Base-by-base conservation (phyloP, 2,113 vertebrate species). In the Istiophorus platypterus region DNA sequence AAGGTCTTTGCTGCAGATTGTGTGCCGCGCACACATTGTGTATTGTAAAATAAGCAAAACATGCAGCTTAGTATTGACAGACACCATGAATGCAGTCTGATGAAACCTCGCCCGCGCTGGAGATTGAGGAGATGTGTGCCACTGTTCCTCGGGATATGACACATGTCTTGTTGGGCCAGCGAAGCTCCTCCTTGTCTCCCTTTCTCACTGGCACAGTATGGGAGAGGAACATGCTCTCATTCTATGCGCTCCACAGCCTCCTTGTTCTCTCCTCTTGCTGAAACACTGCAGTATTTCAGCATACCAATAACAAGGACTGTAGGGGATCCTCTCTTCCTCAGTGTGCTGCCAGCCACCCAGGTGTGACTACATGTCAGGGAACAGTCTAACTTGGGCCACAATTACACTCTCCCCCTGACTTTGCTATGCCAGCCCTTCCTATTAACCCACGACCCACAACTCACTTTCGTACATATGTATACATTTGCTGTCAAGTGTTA, bases 281-380 rank as follows among this genome's bases (percentile, higher is more conserved):
- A 79, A 91, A 90, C 88, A 37, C 82, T 80, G 82, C 79, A 82
- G 82, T 80, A 81, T 88, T 91, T 87, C 89, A 82, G 94, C 93
- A 94, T 94, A 93, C 90, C 91, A 94, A 94, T 92, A 89, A 91
- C 71, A 41, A 61, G 69, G 76, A 88, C 81, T 84, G 90, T 82
- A 84, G 83, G 88, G 85, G 86, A 91, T 89, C 87, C 68, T 88
- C 70, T 62, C 29, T 70, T 87, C 69, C 74, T 84, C 81, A 64
- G 72, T 49, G 68, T 63, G 81, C 89, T 86, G 88, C 81, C 79
- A 85, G 66, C 90, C 87, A 88, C 76, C 92, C 90, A 93, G 93
- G 91, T 95, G 92, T 95, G 94, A 94, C 91, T 84, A 11, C 74
- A 84, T 93, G 94, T 94, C 94, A 91, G 88, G 73, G 78, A 91